A percentile compares a stretch with the other conserved stretches of the same genome.
Conservation (phyloP, 2,888 invertebrate species). For the Abrostola triplasia region DNA sequence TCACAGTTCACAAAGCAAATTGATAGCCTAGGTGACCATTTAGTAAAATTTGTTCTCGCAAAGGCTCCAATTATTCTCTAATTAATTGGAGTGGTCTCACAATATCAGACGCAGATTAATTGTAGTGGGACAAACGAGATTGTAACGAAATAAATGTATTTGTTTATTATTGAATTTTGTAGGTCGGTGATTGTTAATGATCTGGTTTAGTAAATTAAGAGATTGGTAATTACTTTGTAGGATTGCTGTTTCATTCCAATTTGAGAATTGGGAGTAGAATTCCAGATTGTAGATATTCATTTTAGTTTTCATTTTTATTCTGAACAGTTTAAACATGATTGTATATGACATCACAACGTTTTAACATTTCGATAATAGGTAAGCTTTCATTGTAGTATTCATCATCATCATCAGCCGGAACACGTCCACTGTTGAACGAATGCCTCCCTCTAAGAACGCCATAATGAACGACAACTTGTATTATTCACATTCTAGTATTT, state of each 20-base stretch:
- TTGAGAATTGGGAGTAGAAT: too few species aligned
- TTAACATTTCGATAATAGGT: too few species aligned
- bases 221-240: conserved; percentile 9
- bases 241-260: neutral
- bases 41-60: conserved; percentile 5
- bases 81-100: conserved; percentile 55
- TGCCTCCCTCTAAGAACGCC: too few species aligned
- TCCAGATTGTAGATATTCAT: too few species aligned
- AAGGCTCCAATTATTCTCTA: conserved; percentile 50
- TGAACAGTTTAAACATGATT: too few species aligned
- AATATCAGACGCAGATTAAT: conserved; percentile 52
- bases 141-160: conserved; percentile 2
- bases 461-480: too few species aligned
- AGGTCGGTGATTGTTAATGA: neutral
- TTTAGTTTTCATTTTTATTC: too few species aligned
- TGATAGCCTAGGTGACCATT: neutral
- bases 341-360: too few species aligned
- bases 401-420: too few species aligned
- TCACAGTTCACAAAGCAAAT: neutral
- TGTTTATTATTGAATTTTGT: conserved; percentile 11
- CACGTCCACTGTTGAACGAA: too few species aligned
- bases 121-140: conserved; percentile 18
- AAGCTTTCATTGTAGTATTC: too few species aligned
- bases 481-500: too few species aligned
- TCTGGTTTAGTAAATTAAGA: conserved; percentile 11